Conservation (phyloP, 1,140 invertebrate species). For the Zophobas morio region DNA sequence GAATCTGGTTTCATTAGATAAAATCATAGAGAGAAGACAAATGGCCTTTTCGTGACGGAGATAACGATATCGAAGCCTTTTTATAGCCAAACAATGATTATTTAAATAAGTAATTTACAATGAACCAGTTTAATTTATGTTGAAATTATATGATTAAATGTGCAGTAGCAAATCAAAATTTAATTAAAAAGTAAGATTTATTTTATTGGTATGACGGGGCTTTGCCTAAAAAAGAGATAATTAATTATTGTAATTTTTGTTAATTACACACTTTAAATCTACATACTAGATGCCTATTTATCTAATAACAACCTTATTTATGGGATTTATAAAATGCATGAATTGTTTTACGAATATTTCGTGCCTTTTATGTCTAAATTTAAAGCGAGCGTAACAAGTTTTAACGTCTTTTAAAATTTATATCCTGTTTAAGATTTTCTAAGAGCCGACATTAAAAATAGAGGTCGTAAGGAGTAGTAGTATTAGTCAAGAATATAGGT, state of each 20-base stretch:
- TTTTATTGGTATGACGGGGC: slow-evolving; percentile 19
- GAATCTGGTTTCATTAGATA: slow-evolving; percentile 52
- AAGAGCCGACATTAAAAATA: too few relatives aligned
- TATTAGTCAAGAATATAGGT: too few relatives aligned
- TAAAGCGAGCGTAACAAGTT: neutral
- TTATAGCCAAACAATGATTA: slow-evolving; percentile 45
- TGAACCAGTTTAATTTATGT: slow-evolving; percentile 43
- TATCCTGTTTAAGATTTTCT: too few relatives aligned
- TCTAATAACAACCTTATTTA: slow-evolving; percentile 36
- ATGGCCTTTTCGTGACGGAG: slow-evolving; percentile 55
- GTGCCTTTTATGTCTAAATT: slow-evolving; percentile 25
- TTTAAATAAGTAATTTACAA: slow-evolving; percentile 48
- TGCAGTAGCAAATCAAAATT: slow-evolving; percentile 46
- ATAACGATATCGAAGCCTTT: slow-evolving; percentile 47
- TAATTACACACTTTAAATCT: slow-evolving; percentile 38
- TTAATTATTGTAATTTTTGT: slow-evolving; percentile 42
- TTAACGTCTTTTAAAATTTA: too few relatives aligned
- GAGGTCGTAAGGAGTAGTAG: too few relatives aligned
- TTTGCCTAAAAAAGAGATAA: slow-evolving; percentile 29
- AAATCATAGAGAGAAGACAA: slow-evolving; percentile 51
- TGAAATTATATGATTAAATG: slow-evolving; percentile 40
- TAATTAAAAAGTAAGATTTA: slow-evolving; percentile 45
- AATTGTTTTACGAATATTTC: neutral
- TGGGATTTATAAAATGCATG: neutral
- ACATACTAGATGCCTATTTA: slow-evolving; percentile 16